A percentile compares a stretch with the other conserved stretches of the same genome.
Conservation (phyloP, 2,797 vertebrate species). For the Morelia viridis region DNA sequence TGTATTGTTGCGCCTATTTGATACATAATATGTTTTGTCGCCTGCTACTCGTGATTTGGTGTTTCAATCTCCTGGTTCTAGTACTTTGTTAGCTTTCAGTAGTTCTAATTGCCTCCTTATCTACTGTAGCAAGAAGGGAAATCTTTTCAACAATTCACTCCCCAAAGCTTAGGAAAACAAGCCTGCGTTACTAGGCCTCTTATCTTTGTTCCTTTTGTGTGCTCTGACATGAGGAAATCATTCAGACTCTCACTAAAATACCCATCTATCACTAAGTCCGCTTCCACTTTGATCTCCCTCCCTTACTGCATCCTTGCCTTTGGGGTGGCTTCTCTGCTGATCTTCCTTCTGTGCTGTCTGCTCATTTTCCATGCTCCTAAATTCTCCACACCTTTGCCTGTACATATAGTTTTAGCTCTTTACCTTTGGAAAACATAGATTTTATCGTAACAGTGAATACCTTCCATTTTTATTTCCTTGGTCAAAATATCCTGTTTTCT, state of each 20-base stretch:
- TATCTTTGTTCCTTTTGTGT: slow-evolving; percentile 61
- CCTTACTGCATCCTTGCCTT: not conserved
- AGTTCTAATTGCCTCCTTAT: slow-evolving; percentile 61
- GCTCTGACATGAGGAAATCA: slow-evolving; percentile 58
- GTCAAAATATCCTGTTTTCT: not conserved
- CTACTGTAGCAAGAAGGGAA: slow-evolving; percentile 49
- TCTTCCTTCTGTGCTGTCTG: not conserved
- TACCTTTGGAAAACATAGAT: not conserved
- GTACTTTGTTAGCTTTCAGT: slow-evolving; percentile 53
- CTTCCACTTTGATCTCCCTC: slow-evolving; percentile 55
- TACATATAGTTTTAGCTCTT: not conserved
- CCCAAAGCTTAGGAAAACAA: slow-evolving; percentile 56
- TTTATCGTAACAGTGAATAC: not conserved
- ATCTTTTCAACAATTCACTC: slow-evolving; percentile 49
- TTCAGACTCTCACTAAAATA: slow-evolving; percentile 49
- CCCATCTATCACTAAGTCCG: slow-evolving; percentile 53
- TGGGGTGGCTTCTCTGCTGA: slow-evolving; percentile 12
- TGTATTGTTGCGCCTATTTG: not conserved
- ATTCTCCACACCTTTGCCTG: not conserved
- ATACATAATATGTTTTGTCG: slow-evolving; percentile 12
- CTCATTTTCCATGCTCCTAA: not conserved
- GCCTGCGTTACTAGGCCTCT: slow-evolving; percentile 41
- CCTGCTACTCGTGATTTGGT: slow-evolving; percentile 22
- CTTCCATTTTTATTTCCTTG: not conserved
- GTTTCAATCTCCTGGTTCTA: slow-evolving; percentile 40